Conservation (phyloP, 2,888 invertebrate genomes). For the Tetragnatha montana region DNA sequence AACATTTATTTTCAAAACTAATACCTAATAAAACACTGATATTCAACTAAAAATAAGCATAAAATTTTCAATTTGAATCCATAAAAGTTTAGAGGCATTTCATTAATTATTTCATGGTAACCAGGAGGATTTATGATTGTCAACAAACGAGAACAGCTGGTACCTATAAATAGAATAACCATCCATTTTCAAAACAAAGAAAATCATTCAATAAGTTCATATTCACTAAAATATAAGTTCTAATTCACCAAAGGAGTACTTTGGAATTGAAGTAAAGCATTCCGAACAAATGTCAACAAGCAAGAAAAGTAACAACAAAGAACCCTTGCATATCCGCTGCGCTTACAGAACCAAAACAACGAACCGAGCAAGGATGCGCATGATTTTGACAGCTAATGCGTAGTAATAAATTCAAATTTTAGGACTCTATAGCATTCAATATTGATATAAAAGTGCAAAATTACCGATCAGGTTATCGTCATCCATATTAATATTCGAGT, state of each 20-base stretch:
- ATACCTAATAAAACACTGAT: no score
- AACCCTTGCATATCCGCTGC: background rate
- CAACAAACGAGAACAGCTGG: constrained; percentile 36
- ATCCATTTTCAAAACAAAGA: background rate
- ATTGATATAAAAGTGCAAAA: background rate
- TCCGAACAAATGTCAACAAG: background rate
- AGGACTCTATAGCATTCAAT: background rate
- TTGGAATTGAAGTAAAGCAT: background rate
- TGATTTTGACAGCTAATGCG: constrained; percentile 58
- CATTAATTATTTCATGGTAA: background rate
- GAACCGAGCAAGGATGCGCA: constrained; percentile 23
- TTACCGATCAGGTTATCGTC: constrained; percentile 62
- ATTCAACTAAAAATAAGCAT: no score
- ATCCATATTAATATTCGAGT: constrained; percentile 60
- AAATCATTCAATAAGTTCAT: background rate
- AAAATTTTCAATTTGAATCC: no score
- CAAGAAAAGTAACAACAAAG: background rate
- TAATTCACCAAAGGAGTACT: no score
- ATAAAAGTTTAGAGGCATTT: no score
- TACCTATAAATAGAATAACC: background rate
- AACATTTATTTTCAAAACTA: no score
- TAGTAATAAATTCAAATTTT: constrained; percentile 8
- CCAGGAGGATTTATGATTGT: background rate
- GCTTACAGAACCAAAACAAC: constrained; percentile 50
- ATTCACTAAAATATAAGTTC: no score